Conservation (phyloP, 2,797 vertebrate genomes). For the Sebastes diploproa region DNA sequence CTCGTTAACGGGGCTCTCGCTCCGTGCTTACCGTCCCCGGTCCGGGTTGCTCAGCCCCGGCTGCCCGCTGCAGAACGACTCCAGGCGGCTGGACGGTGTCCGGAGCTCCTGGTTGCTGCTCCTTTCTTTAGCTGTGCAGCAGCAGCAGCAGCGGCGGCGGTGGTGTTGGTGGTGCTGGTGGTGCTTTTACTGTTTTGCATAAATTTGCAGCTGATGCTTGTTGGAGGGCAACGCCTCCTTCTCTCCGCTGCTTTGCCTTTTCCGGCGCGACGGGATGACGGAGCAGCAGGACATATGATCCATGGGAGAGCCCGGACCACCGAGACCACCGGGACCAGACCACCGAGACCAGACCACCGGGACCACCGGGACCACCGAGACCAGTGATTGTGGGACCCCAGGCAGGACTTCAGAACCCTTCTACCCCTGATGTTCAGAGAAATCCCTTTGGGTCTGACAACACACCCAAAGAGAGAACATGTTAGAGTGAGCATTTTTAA, state of each 20-base stretch:
- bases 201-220: slow-evolving; percentile 74
- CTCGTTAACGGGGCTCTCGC: slow-evolving; percentile 7
- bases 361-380: no score
- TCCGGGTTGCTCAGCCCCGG: slow-evolving; percentile 28
- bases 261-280: slow-evolving; percentile 78
- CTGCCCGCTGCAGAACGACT: slow-evolving; percentile 13
- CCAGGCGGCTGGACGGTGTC: background rate
- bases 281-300: background rate
- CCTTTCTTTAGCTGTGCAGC: background rate
- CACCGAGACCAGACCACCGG: no score
- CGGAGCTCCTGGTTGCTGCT: background rate
- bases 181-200: slow-evolving; percentile 63
- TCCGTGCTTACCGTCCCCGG: slow-evolving; percentile 53
- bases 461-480: no score
- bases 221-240: slow-evolving; percentile 70
- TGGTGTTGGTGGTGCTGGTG: background rate
- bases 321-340: no score
- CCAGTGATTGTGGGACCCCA: no score
- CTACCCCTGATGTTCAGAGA: no score
- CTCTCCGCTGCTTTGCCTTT: slow-evolving; percentile 41
- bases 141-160: background rate
- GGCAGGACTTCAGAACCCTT: no score
- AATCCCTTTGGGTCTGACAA: no score
- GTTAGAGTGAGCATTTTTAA: no score
- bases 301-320: no score